Conservation (phyloP, 2,888 invertebrate species). For the Yponomeuta cagnagella region DNA sequence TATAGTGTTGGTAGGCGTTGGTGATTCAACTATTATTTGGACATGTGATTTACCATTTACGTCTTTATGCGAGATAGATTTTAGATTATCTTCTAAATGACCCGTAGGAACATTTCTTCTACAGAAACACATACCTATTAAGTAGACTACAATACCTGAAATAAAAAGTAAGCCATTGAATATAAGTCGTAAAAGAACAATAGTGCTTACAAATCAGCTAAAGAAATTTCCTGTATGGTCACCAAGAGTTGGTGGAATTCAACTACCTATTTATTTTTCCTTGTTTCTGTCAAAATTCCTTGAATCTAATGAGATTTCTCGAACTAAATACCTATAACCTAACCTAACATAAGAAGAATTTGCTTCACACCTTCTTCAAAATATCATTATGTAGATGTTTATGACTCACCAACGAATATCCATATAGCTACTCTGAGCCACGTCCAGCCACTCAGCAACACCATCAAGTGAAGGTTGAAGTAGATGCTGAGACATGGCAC, state of each 20-base stretch:
- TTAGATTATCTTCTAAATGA: constrained; percentile 33
- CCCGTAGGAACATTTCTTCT: constrained; percentile 32
- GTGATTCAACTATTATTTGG: constrained; percentile 59
- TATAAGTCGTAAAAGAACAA: neutral
- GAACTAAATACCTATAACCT: no score
- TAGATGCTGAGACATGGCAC: constrained; percentile 88
- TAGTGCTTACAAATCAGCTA: no score
- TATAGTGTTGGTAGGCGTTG: constrained; percentile 58
- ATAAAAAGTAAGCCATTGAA: constrained; percentile 19
- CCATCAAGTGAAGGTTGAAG: constrained; percentile 90
- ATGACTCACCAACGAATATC: constrained; percentile 82
- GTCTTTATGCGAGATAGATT: constrained; percentile 30
- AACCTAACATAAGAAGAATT: no score
- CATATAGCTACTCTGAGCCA: constrained; percentile 91
- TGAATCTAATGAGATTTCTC: no score
- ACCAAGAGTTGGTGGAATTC: no score
- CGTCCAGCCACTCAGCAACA: constrained; percentile 83
- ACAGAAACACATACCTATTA: constrained; percentile 49
- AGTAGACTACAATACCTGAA: constrained; percentile 61
- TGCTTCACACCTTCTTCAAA: no score
- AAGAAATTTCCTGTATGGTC: no score
- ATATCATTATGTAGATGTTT: no score
- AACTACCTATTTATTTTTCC: no score
- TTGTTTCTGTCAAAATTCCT: no score
- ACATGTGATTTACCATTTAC: constrained; percentile 54